phyloP scores from a whole-genome alignment of 2,797 vertebrate genomes.

The Alcedo quadribrachys region DNA sequence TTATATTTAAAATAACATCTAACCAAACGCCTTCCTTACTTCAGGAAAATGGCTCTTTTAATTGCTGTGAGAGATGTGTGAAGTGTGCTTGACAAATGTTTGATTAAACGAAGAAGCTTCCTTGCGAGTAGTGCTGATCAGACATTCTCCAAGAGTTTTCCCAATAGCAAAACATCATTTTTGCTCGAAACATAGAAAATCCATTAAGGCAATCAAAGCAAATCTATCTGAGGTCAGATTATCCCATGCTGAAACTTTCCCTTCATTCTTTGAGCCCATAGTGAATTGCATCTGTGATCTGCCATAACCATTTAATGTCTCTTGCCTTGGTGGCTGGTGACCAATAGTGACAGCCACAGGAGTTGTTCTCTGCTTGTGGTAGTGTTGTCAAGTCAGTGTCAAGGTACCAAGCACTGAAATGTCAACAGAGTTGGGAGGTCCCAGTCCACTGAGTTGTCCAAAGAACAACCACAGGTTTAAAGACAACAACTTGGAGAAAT shows the following conservation, averaged over 20 bases:
- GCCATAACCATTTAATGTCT: not conserved
- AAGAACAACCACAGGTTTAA: not conserved
- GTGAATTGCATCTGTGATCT: not conserved
- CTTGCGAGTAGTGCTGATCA: rapidly evolving
- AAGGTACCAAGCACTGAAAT: not conserved
- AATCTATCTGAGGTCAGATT: not conserved
- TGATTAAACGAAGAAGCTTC: slow-evolving; percentile 33
- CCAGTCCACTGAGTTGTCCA: not conserved
- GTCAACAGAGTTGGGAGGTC: not conserved
- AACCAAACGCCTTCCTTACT: not conserved
- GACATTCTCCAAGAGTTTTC: not conserved
- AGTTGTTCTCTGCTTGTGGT: not conserved
- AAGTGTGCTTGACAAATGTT: slow-evolving; percentile 22
- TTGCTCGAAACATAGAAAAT: not conserved
- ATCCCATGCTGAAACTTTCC: not conserved
- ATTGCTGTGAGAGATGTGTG: slow-evolving; percentile 2
- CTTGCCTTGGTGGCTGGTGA: not conserved
- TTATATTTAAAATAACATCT: slow-evolving; percentile 40
- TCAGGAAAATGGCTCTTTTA: slow-evolving; percentile 17
- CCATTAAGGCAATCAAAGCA: not conserved
- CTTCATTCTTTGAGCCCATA: not conserved
- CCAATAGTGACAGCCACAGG: rapidly evolving
- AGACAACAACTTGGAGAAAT: not conserved
- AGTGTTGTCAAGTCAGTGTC: rapidly evolving
- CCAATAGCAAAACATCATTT: not conserved